Evolutionary conservation across 2,888 invertebrate species (phyloP), one percentile per base, ranked within the genome.

Genomic region (Mimumesa dahlbomi): DNA sequence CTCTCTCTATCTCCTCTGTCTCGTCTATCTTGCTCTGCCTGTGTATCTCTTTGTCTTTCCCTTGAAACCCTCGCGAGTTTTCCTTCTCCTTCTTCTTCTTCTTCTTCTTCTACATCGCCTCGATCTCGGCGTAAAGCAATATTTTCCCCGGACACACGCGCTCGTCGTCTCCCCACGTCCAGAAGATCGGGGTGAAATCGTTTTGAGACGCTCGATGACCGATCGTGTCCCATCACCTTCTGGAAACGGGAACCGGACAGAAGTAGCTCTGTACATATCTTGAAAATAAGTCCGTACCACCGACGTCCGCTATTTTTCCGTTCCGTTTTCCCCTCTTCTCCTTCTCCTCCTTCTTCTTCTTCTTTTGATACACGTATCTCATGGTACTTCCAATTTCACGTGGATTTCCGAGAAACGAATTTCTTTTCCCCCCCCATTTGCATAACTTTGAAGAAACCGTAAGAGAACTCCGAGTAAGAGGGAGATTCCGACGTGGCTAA

Each of bases 191-290:
- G 56, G 59, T 68, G 45, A 77, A 79, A 76, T 77, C 79, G 81
- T 76, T 62, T 64, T 66, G 68, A 72, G 73, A 73, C 61, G 63
- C 73, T 73, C 75, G 76, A 82, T 82, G 81, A 82, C 79, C 77
- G 79, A 82, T 82, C 77, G 76, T 77, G 77, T 58, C 50, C 48
- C 53, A 59, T 59, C 65, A 59, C 58, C 61, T 42, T 43, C 46
- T 63, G 63, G 68, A 77, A 77, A 73, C 62, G 22, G 67, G 70
- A 73, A 70, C 58, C 70, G 73, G 67, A 74, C 65, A 16, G 45
- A 25, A 66, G 52, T 31, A 61, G 63, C 53, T 53, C 42, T 59
- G 25, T 34, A 16, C 61, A 29, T 42, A 63, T 69, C 49, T 22
- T 56, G 58, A 31, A 64, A 59, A 54, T 65, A 54, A 42, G 45